Conservation (phyloP, 1,140 invertebrate species). For the Hormaphis cornu region DNA sequence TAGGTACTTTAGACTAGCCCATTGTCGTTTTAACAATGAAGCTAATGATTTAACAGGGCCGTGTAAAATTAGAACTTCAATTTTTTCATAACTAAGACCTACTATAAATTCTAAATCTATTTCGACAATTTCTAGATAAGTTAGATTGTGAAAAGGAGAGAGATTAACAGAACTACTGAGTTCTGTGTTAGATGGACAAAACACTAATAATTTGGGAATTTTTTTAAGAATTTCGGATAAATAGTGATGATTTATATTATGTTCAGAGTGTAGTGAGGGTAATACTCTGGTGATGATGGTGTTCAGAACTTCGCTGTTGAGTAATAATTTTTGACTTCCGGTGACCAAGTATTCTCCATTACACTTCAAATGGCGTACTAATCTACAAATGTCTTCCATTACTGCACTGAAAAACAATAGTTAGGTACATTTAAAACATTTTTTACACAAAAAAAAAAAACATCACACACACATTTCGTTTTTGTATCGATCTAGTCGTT, state of each 20-base stretch:
- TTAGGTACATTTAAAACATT: neutral
- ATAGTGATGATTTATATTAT: constrained; percentile 27
- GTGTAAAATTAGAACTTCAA: constrained; percentile 3
- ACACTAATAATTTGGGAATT: neutral
- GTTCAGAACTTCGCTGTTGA: neutral
- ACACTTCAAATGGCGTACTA: neutral
- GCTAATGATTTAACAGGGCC: neutral
- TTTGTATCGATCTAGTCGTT: too few species aligned
- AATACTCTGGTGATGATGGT: constrained; percentile 11
- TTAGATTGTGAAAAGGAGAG: constrained; percentile 8
- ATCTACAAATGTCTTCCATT: constrained; percentile 18
- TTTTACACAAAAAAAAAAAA: neutral
- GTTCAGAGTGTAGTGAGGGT: neutral
- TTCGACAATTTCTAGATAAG: constrained; percentile 12
- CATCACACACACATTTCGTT: too few species aligned
- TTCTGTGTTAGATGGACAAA: neutral
- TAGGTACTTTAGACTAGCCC: neutral
- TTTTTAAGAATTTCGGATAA: constrained; percentile 24
- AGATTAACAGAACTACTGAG: neutral
- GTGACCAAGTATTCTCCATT: constrained; percentile 10
- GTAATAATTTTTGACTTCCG: neutral
- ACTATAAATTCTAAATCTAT: constrained; percentile 20
- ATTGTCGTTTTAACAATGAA: constrained; percentile 2
- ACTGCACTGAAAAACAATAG: neutral
- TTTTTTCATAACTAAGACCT: constrained; percentile 1